Evolutionary conservation across 2,888 invertebrate genomes (phyloP).

Genomic region (Oscheius sp.): DNA sequence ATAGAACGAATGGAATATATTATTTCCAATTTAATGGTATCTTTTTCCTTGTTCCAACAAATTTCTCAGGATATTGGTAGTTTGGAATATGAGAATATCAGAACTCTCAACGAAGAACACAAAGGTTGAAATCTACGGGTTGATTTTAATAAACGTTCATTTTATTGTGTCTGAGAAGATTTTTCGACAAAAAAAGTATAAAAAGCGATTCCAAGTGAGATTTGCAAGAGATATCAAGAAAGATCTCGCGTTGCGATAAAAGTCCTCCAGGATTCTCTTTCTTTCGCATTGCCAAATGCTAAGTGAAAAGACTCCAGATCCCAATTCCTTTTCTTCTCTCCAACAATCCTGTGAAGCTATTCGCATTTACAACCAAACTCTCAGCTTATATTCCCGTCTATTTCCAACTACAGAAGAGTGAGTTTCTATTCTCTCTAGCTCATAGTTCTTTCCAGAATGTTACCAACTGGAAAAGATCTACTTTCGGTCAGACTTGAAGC

Average conservation of each 20-base stretch:
- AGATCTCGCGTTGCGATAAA: too few relatives aligned
- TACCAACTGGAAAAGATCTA: neutral
- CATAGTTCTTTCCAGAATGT: neutral
- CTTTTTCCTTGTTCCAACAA: neutral
- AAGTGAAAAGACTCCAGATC: too few relatives aligned
- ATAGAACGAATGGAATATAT: neutral
- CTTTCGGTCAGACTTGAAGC: neutral
- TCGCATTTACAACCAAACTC: too few relatives aligned
- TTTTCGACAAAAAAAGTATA: too few relatives aligned
- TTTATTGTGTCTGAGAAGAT: too few relatives aligned
- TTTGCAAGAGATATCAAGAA: too few relatives aligned
- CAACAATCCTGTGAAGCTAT: too few relatives aligned
- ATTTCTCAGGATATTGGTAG: neutral
- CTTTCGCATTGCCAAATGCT: too few relatives aligned
- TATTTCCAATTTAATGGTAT: neutral
- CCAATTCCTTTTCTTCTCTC: too few relatives aligned
- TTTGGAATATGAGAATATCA: conserved; percentile 8
- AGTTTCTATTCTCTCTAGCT: neutral
- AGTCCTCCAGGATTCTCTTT: too few relatives aligned
- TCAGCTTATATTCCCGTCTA: neutral
- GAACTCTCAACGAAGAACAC: neutral
- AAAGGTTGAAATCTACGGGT: neutral
- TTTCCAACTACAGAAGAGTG: neutral
- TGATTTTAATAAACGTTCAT: too few relatives aligned
- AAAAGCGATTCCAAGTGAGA: too few relatives aligned